Base-by-base conservation (phyloP, 2,797 vertebrate species). In the Decapterus maruadsi region DNA sequence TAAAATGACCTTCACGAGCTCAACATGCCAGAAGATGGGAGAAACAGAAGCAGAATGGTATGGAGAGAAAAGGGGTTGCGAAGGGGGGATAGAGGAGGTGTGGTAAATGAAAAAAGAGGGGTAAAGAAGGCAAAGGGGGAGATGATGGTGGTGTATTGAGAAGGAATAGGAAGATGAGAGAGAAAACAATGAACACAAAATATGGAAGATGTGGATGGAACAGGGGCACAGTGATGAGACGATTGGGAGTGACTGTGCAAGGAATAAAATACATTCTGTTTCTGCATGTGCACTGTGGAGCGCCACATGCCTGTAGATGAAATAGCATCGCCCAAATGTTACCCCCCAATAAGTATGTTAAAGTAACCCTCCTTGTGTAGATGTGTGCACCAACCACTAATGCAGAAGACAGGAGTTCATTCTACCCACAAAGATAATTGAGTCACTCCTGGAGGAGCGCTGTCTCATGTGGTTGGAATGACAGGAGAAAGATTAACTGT, bases 1-100 rank as follows among this genome's bases (percentile, higher is more conserved):
- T 72, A 78, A 88, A 90, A 87, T 92, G 91, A 94, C 93, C 93
- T 94, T 94, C 91, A 92, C 60, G 29, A 53, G 86, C 79, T 85
- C 77, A 77, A 79, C 75, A 68, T 71, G 73, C 68, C 11, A 59
- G 83, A 90, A 88, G 75, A 82, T 53, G 64, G 61, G 16, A 62
- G 81, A 75, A 58, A 89, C 58, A 63, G 46, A 81, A 61, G 60
- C 71, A 73, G 73, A 80, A 60, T 46, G 55, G 38, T 36, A 56
- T 22, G 36, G 64, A 65, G 57, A 55, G 43, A 64, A 66, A 59
- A 48, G 26, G 65, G 34, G 34, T 8, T 8, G 29, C 9, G 60
- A 60, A 16, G 22, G 45, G 64, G 45, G 17, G 56, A 70, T 63
- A 40, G 50, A 51, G 58, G 17, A 77, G 34, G 67, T 72, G 61